A percentile compares a stretch with the other conserved stretches of the same genome.
These are phyloP conservation scores for Lagocephalus sceleratus DNA, from an alignment of 2,797 vertebrate species.

Conservation along the genomic window DNA sequence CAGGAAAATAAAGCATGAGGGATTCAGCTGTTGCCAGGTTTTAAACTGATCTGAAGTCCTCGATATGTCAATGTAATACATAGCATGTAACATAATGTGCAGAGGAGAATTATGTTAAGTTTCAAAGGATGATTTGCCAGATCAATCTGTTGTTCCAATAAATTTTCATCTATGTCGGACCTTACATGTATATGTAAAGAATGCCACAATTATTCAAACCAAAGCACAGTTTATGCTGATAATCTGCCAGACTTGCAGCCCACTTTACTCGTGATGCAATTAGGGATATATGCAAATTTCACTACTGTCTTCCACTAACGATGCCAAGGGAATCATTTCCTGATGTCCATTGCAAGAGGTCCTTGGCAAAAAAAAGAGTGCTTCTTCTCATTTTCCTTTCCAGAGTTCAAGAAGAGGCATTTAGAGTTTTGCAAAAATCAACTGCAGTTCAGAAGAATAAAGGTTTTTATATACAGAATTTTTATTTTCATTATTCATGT, in stretches of 20 bases:
- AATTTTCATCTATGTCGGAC: conserved; percentile 13
- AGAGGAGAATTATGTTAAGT: neutral
- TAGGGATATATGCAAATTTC: conserved; percentile 47
- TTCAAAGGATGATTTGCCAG: neutral
- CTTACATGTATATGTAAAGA: conserved; percentile 13
- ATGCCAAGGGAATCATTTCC: conserved; percentile 50
- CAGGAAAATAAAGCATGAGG: conserved; percentile 16
- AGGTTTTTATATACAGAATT: conserved; percentile 70
- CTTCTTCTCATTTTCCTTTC: conserved; percentile 34
- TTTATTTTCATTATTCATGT: conserved; percentile 33
- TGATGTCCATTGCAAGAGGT: conserved; percentile 40
- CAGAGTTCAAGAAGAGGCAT: conserved; percentile 43
- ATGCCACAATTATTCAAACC: conserved; percentile 37
- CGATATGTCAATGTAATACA: neutral
- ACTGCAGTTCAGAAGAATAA: conserved; percentile 48
- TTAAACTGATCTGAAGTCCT: neutral
- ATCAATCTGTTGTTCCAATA: neutral
- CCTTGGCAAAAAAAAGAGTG: conserved; percentile 29
- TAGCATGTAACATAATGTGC: neutral
- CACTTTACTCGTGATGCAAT: conserved; percentile 19
- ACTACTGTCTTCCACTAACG: conserved; percentile 61
- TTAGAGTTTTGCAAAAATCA: conserved; percentile 43
- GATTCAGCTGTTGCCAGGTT: conserved; percentile 3
- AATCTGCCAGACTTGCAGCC: no score
- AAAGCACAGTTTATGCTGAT: no score